phyloP scores from a whole-genome alignment of 2,113 vertebrate species.

The Xerus inauris region DNA sequence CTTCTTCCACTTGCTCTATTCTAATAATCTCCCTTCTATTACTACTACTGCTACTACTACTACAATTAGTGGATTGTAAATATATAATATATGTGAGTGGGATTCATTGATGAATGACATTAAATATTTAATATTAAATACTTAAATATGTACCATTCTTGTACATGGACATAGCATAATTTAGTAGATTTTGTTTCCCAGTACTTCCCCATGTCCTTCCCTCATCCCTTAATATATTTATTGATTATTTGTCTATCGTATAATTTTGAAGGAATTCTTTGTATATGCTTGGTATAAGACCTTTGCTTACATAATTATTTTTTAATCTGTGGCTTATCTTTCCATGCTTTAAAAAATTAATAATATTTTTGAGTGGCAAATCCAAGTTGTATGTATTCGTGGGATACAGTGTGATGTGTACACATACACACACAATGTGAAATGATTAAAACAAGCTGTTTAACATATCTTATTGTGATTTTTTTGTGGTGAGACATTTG shows the following conservation, averaged over 20 bases:
- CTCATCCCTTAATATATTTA: background rate
- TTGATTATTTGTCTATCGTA: constrained; percentile 35
- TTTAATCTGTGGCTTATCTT: background rate
- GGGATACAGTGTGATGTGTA: background rate
- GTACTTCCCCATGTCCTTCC: too few relatives aligned
- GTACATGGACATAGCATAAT: too few relatives aligned
- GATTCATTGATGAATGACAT: too few relatives aligned
- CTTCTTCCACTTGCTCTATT: too few relatives aligned
- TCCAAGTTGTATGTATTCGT: background rate
- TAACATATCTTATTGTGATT: background rate
- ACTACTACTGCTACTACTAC: too few relatives aligned
- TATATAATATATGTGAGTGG: too few relatives aligned
- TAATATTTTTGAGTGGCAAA: background rate
- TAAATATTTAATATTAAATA: too few relatives aligned
- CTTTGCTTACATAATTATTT: background rate
- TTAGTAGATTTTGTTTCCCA: too few relatives aligned
- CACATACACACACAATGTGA: background rate
- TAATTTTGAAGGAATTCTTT: constrained; percentile 4
- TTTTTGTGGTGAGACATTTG: background rate
- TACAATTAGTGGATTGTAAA: too few relatives aligned
- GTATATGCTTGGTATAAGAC: background rate
- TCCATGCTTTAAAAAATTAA: background rate
- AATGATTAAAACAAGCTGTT: background rate
- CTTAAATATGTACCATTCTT: too few relatives aligned
- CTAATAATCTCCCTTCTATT: too few relatives aligned